These are phyloP conservation scores for Halictus quadricinctus DNA, from an alignment of 2,888 invertebrate species.

Conservation along the genomic window DNA sequence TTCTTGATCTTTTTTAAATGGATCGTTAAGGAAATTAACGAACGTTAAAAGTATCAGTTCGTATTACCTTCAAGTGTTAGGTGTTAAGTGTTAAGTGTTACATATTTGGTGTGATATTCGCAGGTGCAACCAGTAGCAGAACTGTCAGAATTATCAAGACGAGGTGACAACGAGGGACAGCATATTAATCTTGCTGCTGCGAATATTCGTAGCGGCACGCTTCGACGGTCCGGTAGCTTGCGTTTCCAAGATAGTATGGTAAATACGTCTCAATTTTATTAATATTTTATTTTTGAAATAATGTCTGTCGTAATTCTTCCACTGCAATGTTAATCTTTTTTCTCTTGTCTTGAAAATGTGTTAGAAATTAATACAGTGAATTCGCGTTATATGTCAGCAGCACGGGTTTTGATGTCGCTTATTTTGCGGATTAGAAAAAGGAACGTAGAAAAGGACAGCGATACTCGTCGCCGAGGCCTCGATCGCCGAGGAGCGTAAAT, in stretches of 20 bases:
- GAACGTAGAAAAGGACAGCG: too few relatives aligned
- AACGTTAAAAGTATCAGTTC: neutral
- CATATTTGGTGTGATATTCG: conserved; percentile 25
- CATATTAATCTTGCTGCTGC: conserved; percentile 88
- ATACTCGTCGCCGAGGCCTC: too few relatives aligned
- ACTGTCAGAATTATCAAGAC: conserved; percentile 93
- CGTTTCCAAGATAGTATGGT: conserved; percentile 88
- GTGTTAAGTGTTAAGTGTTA: neutral
- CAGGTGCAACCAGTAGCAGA: conserved; percentile 97
- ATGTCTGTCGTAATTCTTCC: too few relatives aligned
- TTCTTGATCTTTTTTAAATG: neutral
- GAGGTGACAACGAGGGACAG: conserved; percentile 88
- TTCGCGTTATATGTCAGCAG: too few relatives aligned
- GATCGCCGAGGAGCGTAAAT: too few relatives aligned
- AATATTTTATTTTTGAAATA: neutral
- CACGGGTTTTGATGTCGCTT: too few relatives aligned
- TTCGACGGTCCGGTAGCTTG: conserved; percentile 92
- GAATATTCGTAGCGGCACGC: conserved; percentile 88
- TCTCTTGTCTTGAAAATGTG: too few relatives aligned
- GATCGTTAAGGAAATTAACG: neutral
- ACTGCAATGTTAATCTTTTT: too few relatives aligned
- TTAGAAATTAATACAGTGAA: too few relatives aligned
- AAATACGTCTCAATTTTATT: conserved; percentile 73
- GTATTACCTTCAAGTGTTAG: neutral
- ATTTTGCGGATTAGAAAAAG: too few relatives aligned